Conservation (phyloP, 1,140 invertebrate species). For the Drosophila funebris region DNA sequence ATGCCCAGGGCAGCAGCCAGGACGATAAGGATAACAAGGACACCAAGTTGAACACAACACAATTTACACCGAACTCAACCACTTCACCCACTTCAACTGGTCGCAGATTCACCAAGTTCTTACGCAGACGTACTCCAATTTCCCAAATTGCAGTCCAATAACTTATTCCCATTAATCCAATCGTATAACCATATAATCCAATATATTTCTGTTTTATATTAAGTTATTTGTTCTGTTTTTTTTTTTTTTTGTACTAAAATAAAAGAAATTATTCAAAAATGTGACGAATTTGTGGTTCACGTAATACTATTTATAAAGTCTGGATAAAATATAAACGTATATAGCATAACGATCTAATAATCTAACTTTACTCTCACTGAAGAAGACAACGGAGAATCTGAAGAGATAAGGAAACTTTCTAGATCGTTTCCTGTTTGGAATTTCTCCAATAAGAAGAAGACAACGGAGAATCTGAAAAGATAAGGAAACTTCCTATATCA, state of each 20-base stretch:
- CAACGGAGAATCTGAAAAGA: too few relatives aligned
- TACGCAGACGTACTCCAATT: background rate
- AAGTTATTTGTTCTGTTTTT: too few relatives aligned
- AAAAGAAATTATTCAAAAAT: background rate
- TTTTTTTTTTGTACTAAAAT: background rate
- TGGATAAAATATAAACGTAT: too few relatives aligned
- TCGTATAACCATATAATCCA: background rate
- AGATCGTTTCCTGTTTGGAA: too few relatives aligned
- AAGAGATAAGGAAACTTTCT: too few relatives aligned
- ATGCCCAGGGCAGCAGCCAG: conserved; percentile 43
- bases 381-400: too few relatives aligned
- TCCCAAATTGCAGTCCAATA: background rate
- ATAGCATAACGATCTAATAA: too few relatives aligned
- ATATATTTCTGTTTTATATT: background rate
- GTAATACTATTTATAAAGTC: too few relatives aligned
- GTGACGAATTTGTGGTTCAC: too few relatives aligned
- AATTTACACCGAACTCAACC: background rate
- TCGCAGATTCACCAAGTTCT: background rate
- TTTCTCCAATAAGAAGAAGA: too few relatives aligned
- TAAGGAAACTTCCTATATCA: too few relatives aligned
- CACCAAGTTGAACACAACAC: background rate
- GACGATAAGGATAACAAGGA: background rate
- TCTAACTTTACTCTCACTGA: too few relatives aligned
- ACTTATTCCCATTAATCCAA: background rate
- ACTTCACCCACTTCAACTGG: background rate